These are phyloP conservation scores for Lampris megalopsis DNA, from an alignment of 2,113 vertebrate species.

Conservation along the genomic window DNA sequence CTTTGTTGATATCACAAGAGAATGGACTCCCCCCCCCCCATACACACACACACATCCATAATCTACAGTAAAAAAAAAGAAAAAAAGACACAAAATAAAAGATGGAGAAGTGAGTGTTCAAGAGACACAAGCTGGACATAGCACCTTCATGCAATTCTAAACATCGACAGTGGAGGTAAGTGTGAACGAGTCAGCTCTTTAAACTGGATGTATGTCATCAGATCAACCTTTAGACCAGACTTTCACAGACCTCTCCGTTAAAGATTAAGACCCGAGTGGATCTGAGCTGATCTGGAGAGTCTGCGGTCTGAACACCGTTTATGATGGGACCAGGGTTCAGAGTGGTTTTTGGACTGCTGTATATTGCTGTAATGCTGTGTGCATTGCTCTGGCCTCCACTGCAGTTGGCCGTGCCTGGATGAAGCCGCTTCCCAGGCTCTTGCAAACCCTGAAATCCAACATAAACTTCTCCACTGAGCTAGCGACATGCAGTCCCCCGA, in stretches of 20 bases:
- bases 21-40: too few relatives aligned
- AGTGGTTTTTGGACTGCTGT: constrained; percentile 43
- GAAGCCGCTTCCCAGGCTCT: constrained; percentile 55
- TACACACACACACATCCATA: too few relatives aligned
- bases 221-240: constrained; percentile 29
- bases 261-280: constrained; percentile 32
- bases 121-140: background rate
- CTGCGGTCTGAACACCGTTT: constrained; percentile 14
- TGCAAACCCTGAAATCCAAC: constrained; percentile 23
- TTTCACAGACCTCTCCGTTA: constrained; percentile 48
- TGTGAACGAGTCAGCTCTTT: constrained; percentile 6
- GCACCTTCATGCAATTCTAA: background rate
- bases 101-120: background rate
- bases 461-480: constrained; percentile 32
- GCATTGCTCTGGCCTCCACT: background rate
- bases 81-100: background rate
- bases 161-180: background rate
- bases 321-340: constrained; percentile 41
- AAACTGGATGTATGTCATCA: constrained; percentile 4
- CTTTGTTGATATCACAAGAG: too few relatives aligned
- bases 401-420: constrained; percentile 3
- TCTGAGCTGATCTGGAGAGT: constrained; percentile 29
- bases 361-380: background rate
- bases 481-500: constrained; percentile 22
- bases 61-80: too few relatives aligned